Evolutionary conservation across 2,113 vertebrate species (phyloP), one percentile per base, ranked within the genome.

Genomic region (Mesembrinibis cayennensis): DNA sequence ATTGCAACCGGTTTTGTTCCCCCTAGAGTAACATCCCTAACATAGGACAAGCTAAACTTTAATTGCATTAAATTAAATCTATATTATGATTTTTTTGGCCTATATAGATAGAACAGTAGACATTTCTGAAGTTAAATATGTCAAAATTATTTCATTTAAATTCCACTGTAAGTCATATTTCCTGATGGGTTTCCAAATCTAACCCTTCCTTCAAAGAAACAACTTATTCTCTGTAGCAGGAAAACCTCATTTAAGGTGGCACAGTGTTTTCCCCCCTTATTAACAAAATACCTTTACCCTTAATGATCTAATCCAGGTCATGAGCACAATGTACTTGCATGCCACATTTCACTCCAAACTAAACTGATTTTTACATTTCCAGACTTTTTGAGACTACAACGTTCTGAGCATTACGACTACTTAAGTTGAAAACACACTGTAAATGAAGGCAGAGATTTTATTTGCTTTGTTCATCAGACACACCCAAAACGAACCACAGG

Each of bases 1-100:
- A 95, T 97, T 98, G 97, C 93, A 98, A 96, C 97, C 94, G 97
- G 96, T 97, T 98, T 97, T 97, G 96, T 95, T 98, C 95, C 97
- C 98, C 82, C 93, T 96, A 97, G 98, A 97, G 97, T 97, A 98
- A 95, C 93, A 98, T 95, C 93, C 11, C 66, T 66, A 98, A 93
- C 94, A 49, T n/a, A 95, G 97, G 97, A 97, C 97, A 98, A 98
- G 89, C 94, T 96, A 94, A 98, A 97, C 96, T 97, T 97, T 96
- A 97, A 97, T 95, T 97, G 95, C 96, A 97, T 98, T 98, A 97
- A 97, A 97, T 97, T 97, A 98, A 97, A 96, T 96, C 73, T 92
- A 95, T 97, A 97, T 97, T 92, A 97, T 96, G 73, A 89, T 80
- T 78, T 94, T 93, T 87, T 89, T 80, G 87, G 94, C 92, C 94